These are phyloP conservation scores for Podargus strigoides DNA, from an alignment of 2,797 vertebrate species.

Conservation along the genomic window DNA sequence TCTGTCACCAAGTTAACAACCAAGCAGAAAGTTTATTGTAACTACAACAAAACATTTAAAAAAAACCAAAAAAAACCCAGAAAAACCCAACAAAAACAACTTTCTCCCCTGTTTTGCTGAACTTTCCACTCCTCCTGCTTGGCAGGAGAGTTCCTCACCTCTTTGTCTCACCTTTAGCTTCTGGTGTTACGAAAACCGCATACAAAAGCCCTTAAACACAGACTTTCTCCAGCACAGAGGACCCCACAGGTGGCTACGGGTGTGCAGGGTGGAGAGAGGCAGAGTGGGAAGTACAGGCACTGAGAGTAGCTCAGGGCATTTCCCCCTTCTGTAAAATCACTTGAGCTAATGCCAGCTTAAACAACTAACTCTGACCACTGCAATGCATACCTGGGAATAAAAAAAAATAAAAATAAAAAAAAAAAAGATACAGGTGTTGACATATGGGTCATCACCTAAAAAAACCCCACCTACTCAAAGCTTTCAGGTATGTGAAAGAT, in stretches of 20 bases:
- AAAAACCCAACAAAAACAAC: too few relatives aligned
- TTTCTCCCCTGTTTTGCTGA: background rate
- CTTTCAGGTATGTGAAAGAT: background rate
- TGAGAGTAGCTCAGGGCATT: background rate
- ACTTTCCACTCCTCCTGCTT: background rate
- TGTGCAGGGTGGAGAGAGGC: background rate
- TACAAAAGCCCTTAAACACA: background rate
- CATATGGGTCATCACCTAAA: background rate
- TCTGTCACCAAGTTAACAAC: background rate
- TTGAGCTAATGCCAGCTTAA: background rate
- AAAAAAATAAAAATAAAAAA: background rate
- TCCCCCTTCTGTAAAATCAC: background rate
- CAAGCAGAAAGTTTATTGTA: background rate
- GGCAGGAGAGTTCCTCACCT: background rate
- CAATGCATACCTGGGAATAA: background rate
- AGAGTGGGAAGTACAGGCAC: rapidly evolving
- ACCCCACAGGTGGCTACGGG: background rate
- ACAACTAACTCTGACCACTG: background rate
- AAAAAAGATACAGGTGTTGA: background rate
- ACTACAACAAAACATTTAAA: background rate
- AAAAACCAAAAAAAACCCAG: too few relatives aligned
- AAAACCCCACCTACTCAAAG: background rate
- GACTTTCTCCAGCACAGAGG: background rate
- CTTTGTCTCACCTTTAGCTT: background rate
- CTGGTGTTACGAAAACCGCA: background rate